These are phyloP conservation scores for Hirtodrosophila alboralis DNA, from an alignment of 2,888 invertebrate genomes.

Conservation along the genomic window DNA sequence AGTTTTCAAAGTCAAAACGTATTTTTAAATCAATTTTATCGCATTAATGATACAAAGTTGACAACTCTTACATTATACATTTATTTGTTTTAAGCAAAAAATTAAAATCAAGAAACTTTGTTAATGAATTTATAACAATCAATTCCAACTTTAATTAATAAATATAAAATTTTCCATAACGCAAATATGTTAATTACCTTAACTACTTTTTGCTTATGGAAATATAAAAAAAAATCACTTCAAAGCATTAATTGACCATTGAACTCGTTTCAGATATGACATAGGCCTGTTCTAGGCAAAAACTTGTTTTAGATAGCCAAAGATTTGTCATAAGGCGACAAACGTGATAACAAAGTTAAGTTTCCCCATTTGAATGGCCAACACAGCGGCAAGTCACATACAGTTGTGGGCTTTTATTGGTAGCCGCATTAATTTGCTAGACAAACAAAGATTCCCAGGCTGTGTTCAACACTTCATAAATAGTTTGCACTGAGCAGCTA, in stretches of 20 bases:
- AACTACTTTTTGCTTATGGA: not conserved
- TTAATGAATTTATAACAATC: too few species aligned
- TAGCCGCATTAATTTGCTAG: conserved; percentile 63
- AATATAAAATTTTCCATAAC: not conserved
- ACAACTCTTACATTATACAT: too few species aligned
- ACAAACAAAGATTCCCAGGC: conserved; percentile 59
- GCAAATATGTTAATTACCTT: too few species aligned
- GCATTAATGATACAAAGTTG: too few species aligned
- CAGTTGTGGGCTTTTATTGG: conserved; percentile 42
- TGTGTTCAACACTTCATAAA: conserved; percentile 60
- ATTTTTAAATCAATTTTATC: too few species aligned
- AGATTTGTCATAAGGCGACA: conserved; percentile 9
- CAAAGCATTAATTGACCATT: conserved; percentile 5
- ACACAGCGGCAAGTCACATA: conserved; percentile 2
- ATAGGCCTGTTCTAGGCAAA: not conserved
- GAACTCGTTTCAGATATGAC: not conserved
- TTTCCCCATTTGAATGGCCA: conserved; percentile 10
- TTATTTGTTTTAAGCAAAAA: too few species aligned
- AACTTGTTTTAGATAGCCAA: conserved; percentile 6
- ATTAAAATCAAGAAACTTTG: too few species aligned
- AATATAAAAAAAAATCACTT: too few species aligned
- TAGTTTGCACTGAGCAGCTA: conserved; percentile 69
- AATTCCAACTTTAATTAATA: too few species aligned
- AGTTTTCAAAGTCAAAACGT: too few species aligned
- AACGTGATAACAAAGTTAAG: conserved; percentile 20